These are phyloP conservation scores for Vulpes ferrilata DNA, from an alignment of 2,113 vertebrate genomes.

Conservation along the genomic window DNA sequence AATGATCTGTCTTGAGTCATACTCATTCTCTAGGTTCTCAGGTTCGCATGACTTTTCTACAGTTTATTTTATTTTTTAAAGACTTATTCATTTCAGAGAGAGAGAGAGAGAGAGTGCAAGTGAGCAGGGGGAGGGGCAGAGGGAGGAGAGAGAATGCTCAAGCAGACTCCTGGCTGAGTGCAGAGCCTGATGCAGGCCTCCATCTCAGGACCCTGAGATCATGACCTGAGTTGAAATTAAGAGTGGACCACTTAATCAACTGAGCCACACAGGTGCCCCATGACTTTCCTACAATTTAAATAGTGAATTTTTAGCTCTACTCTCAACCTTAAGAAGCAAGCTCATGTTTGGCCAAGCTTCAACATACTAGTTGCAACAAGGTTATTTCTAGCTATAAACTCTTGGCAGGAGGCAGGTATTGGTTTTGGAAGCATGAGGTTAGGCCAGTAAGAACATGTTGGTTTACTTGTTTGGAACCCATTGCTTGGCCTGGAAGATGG, in stretches of 20 bases:
- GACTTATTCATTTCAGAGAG: neutral
- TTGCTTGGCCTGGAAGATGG: neutral
- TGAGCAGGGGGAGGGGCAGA: neutral
- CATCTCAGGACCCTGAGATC: neutral
- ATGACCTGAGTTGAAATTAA: neutral
- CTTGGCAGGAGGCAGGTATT: neutral
- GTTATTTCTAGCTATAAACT: neutral
- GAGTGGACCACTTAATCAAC: neutral
- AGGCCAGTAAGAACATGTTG: neutral
- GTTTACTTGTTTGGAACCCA: neutral
- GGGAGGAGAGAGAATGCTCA: neutral
- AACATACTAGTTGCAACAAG: neutral
- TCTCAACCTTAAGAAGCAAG: constrained; percentile 23
- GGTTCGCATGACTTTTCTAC: neutral
- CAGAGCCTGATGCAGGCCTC: neutral
- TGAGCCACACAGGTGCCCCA: neutral
- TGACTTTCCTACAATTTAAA: neutral
- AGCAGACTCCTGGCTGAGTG: neutral
- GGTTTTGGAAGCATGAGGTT: neutral
- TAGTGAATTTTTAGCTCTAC: neutral
- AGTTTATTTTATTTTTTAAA: neutral
- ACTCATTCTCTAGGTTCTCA: neutral
- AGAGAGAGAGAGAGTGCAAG: neutral
- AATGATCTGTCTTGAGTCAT: neutral
- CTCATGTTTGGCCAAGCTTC: neutral